Conservation (phyloP, 2,888 invertebrate genomes). For the Andrena chrysosceles region DNA sequence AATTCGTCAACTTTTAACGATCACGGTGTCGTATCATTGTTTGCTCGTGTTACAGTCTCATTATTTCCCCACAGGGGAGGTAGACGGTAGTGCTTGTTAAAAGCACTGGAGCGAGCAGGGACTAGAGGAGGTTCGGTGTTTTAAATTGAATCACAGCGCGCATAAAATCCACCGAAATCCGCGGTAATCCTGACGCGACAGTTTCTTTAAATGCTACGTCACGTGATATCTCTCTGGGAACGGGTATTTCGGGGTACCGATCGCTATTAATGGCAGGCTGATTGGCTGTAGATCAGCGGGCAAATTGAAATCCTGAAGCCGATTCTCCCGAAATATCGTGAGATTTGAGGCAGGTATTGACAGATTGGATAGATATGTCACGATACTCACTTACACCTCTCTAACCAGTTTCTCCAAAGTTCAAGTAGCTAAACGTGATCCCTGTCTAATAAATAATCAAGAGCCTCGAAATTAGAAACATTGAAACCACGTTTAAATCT, state of each 20-base stretch:
- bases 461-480: too few relatives aligned
- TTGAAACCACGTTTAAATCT: too few relatives aligned
- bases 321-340: background rate
- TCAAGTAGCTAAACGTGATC: too few relatives aligned
- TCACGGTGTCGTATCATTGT: constrained; percentile 49
- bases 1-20: constrained; percentile 64
- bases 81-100: constrained; percentile 56
- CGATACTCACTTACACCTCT: too few relatives aligned
- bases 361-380: background rate
- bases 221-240: constrained; percentile 19
- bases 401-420: too few relatives aligned
- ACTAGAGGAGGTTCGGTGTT: constrained; percentile 30
- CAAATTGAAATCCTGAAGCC: background rate
- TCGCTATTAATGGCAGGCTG: constrained; percentile 9
- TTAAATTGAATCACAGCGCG: constrained; percentile 53
- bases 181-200: constrained; percentile 36
- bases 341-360: background rate
- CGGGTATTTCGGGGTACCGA: constrained; percentile 5
- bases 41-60: constrained; percentile 54
- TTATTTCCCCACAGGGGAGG: constrained; percentile 40
- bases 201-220: constrained; percentile 26
- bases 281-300: constrained; percentile 4
- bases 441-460: too few relatives aligned
- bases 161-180: constrained; percentile 41
- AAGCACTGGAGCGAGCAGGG: constrained; percentile 36